phyloP scores from a whole-genome alignment of 2,113 vertebrate genomes.

The Ahaetulla prasina region DNA sequence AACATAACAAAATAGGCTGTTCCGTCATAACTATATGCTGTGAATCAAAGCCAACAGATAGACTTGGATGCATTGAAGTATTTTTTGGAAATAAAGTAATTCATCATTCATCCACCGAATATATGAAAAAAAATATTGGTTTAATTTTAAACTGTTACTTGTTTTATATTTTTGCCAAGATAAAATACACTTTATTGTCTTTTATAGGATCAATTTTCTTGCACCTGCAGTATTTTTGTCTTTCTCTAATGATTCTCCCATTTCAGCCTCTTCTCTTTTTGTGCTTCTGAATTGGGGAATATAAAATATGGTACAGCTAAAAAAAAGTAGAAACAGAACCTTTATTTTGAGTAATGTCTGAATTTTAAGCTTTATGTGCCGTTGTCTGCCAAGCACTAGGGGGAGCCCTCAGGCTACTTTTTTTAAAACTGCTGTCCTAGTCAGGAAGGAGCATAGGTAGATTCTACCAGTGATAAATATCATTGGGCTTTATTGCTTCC shows the following conservation, averaged over 20 bases:
- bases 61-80: neutral
- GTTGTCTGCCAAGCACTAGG: neutral
- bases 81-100: neutral
- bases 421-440: neutral
- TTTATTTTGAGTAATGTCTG: neutral
- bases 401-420: slow-evolving; percentile 20
- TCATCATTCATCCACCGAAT: neutral
- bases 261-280: too few relatives aligned
- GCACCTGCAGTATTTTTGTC: neutral
- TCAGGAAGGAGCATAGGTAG: neutral
- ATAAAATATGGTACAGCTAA: neutral
- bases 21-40: neutral
- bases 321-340: neutral
- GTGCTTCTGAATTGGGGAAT: too few relatives aligned
- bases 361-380: neutral
- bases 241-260: neutral
- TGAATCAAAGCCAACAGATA: neutral
- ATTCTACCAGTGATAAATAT: neutral
- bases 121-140: neutral
- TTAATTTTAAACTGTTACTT: neutral
- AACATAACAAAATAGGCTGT: neutral
- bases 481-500: neutral
- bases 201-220: neutral
- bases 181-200: neutral
- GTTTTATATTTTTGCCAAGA: neutral